Base-by-base conservation (phyloP, 1,140 invertebrate genomes). In the Drosophila punjabiensis region DNA sequence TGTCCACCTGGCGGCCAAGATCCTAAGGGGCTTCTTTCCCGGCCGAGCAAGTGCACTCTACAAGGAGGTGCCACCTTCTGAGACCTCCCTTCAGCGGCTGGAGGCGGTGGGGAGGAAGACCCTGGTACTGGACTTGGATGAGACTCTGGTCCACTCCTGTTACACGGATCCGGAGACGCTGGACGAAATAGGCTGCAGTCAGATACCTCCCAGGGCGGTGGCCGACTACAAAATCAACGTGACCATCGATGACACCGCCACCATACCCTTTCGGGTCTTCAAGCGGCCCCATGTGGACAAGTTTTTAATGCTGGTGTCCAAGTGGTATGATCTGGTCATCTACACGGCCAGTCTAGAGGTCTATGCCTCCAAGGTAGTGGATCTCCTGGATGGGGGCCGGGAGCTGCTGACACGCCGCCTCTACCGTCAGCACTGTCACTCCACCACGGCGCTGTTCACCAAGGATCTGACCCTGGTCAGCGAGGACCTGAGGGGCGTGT, bases 261-360 rank as follows among this genome's bases (percentile, higher is more conserved):
- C 64, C 0, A 71, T 90, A 5, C 28, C 30, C 6, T 87, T 90
- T 11, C 59, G 61, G 32, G 69, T 91, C 5, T 90, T 43, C 56
- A 90, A 90, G 52, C 79, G 86, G 4, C 87, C 87, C 0, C 55
- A 83, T 48, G 87, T 90, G 9, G 87, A 90, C 16, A 16, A 24
- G 7, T 90, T 90, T 47, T 30, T 90, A 3, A 37, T 56, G 7
- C 53, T 59, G 16, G 87, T 83, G 3, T 56, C 69, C 50, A 59
- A 75, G n/a, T 90, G 87, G 87, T 90, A 90, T 9, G 79, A 90
- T 18, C 5, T 90, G 52, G 88, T 76, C 9, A 73, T 90, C 24
- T 90, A 76, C n/a, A 90, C 86, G 18, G 86, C 86, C 45, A 91
- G 87, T 47, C 33, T 87, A 16, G 82, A 90, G 55, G 48, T 50